These are phyloP conservation scores for Dermolepida albohirtum DNA, from an alignment of 2,888 invertebrate species.

Conservation along the genomic window DNA sequence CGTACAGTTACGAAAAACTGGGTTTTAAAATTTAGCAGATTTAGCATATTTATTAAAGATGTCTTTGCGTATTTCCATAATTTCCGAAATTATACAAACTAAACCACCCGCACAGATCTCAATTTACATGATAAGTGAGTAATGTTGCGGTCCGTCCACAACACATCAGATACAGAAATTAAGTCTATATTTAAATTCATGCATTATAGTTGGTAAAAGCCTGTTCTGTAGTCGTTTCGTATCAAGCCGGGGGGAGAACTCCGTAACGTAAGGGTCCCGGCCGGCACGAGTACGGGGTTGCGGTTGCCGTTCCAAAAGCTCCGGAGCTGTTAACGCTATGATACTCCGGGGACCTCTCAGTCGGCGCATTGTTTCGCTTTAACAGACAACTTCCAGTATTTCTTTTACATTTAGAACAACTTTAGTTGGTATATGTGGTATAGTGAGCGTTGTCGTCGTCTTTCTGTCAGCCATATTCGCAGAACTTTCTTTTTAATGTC, in stretches of 20 bases:
- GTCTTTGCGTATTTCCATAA: constrained; percentile 11
- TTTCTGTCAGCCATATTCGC: neutral
- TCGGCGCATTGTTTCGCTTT: constrained; percentile 55
- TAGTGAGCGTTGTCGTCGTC: constrained; percentile 1
- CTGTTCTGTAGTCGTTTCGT: constrained; percentile 33
- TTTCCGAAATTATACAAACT: constrained; percentile 28
- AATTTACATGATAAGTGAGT: constrained; percentile 30
- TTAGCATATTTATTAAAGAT: neutral
- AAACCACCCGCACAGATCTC: constrained; percentile 9
- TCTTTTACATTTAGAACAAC: constrained; percentile 55
- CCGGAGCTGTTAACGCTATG: constrained; percentile 53
- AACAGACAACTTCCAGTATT: constrained; percentile 57
- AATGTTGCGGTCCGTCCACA: neutral
- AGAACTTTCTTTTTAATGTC: too few species aligned
- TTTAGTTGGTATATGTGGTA: constrained; percentile 40
- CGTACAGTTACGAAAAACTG: too few species aligned
- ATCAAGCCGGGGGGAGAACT: constrained; percentile 2
- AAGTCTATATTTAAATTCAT: constrained; percentile 34
- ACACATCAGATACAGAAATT: constrained; percentile 29
- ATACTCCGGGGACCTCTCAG: constrained; percentile 57
- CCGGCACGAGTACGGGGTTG: constrained; percentile 38
- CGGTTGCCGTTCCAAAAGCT: constrained; percentile 46
- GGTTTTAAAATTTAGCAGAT: too few species aligned
- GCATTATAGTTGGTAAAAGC: constrained; percentile 32
- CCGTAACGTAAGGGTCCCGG: constrained; percentile 44